These are phyloP conservation scores for Stegastes partitus DNA, from an alignment of 2,113 vertebrate species.

Conservation along the genomic window DNA sequence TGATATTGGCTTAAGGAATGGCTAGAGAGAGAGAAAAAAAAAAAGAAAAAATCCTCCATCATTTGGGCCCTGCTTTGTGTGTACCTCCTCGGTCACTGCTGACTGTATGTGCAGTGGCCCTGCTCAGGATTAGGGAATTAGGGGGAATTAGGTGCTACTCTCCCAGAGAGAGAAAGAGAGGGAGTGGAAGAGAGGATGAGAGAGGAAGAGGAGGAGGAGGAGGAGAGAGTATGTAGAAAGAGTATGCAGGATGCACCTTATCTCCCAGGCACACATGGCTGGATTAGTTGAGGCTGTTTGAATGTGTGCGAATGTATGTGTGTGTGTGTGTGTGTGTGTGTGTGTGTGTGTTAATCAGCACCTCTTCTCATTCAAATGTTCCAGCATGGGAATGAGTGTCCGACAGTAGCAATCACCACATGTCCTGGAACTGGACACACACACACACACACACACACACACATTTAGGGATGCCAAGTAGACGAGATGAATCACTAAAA, in stretches of 20 bases:
- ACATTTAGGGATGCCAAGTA: slow-evolving; percentile 28
- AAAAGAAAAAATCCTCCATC: slow-evolving; percentile 21
- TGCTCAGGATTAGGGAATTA: slow-evolving; percentile 80
- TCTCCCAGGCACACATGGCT: slow-evolving; percentile 80
- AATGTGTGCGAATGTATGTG: slow-evolving; percentile 31
- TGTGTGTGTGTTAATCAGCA: slow-evolving; percentile 64
- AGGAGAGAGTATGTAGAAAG: slow-evolving; percentile 66
- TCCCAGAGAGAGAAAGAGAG: slow-evolving; percentile 54
- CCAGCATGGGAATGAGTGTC: slow-evolving; percentile 66
- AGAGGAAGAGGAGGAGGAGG: slow-evolving; percentile 34
- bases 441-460: slow-evolving; percentile 30
- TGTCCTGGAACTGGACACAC: slow-evolving; percentile 49
- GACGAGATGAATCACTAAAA: slow-evolving; percentile 41
- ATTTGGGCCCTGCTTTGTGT: slow-evolving; percentile 41
- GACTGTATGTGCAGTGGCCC: slow-evolving; percentile 67
- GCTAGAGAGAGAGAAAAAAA: too few relatives aligned
- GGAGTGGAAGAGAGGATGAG: slow-evolving; percentile 35
- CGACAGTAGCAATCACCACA: slow-evolving; percentile 65
- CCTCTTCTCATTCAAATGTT: slow-evolving; percentile 69
- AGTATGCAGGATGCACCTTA: slow-evolving; percentile 79
- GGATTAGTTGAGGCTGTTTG: slow-evolving; percentile 78
- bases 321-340: slow-evolving; percentile 8
- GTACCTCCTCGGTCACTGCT: slow-evolving; percentile 56
- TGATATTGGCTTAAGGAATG: slow-evolving; percentile 49
- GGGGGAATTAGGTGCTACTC: slow-evolving; percentile 77